Evolutionary conservation across 2,797 vertebrate species (phyloP), one percentile per base, ranked within the genome.

Genomic region (Esox lucius): DNA sequence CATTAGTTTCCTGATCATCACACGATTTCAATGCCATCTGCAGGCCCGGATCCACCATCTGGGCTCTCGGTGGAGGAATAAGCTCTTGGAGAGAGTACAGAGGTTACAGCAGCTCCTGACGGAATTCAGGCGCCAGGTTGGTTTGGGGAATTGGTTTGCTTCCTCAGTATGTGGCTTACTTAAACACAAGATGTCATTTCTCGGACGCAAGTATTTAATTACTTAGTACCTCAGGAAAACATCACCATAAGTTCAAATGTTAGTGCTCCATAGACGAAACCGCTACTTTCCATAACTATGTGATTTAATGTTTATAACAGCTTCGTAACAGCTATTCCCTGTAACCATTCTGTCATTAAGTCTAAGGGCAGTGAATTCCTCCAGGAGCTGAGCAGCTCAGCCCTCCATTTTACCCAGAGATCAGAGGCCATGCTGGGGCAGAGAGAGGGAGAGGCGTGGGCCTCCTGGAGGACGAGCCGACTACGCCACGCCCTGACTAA

Each of bases 91-190:
- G 74, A 94, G 91, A 84, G 83, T 94, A 48, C 90, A 86, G 69
- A 86, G 86, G 17, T 72, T 95, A 49, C 93, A 94, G 0, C 71
- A 81, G 77, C 82, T 89, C 15, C 78, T 95, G 46, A 65, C 73
- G 77, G 88, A 91, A 78, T 90, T 95, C 83, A 91, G 82, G 84
- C 92, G 48, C 72, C 91, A 92, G 90, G 95, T 95, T 24, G 22
- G 56, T 24, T 26, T 61, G 26, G 22, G 56, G 24, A 61, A 61
- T 61, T 61, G 0, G 24, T 61, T 61, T 12, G 11, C 56, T 1
- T 24, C 56, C 4, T 3, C 17, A 24, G 56, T 22, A 24, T 24
- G n/a, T 61, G 35, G n/a, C 22, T 26, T 49, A 48, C 68, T 26
- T 49, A 22, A 48, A 49, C 15, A 6, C 24, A 46, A 46, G 42